A percentile compares a stretch with the other conserved stretches of the same genome.
Conservation (phyloP, 2,113 vertebrate genomes). For the Carlito syrichta region DNA sequence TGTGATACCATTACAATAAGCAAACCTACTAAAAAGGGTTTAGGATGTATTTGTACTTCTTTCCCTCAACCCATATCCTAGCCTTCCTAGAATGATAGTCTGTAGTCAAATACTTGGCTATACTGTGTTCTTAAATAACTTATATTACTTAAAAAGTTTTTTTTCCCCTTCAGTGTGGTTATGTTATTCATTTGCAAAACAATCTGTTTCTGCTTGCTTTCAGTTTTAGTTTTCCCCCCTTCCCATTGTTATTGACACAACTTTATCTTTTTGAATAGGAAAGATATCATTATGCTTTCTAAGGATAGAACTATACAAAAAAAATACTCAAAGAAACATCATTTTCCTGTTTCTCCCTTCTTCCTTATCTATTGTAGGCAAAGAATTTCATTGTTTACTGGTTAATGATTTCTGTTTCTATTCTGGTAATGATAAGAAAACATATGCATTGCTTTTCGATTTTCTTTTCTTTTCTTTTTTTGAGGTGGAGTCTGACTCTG, state of each 20-base stretch:
- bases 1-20: background rate
- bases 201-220: background rate
- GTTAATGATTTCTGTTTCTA: background rate
- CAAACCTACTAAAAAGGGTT: background rate
- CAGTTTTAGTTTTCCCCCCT: background rate
- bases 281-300: background rate
- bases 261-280: background rate
- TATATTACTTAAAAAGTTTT: background rate
- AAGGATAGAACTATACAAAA: background rate
- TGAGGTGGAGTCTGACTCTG: too few relatives aligned
- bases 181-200: background rate
- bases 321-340: background rate
- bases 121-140: background rate
- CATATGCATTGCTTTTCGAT: too few relatives aligned
- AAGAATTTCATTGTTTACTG: background rate
- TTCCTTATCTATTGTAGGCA: background rate
- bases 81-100: background rate
- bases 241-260: background rate
- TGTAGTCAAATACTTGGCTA: background rate
- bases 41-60: background rate
- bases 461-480: too few relatives aligned
- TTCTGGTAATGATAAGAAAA: background rate
- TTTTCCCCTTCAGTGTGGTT: background rate
- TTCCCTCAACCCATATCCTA: background rate
- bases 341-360: background rate